Evolutionary conservation across 2,797 vertebrate genomes (phyloP), one percentile per base, ranked within the genome.

Genomic region (Siniperca obscura): DNA sequence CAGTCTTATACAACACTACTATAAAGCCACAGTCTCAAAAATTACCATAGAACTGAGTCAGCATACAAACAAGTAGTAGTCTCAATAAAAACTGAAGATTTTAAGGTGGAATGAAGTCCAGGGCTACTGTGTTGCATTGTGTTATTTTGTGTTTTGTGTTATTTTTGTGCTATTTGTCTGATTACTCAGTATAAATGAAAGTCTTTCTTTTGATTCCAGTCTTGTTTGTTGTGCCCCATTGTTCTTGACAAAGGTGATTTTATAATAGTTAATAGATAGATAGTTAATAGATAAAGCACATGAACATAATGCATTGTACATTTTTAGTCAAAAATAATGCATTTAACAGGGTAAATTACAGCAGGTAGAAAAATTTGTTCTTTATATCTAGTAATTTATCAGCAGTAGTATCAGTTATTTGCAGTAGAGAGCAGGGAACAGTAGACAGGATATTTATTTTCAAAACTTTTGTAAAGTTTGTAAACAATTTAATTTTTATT

Each of bases 21-120:
- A 52, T 30, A 59, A 48, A 53, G 36, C 55, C 30, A 66, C 14
- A 76, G 22, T 12, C 30, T 56, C 9, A 67, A 48, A 40, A 25
- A 73, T 76, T 7, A 72, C 17, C 53, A 40, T 59, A 59, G 19
- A 34, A 53, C 62, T 46, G 34, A 76, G 44, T 68, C 67, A 42
- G 57, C 80, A 66, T 53, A 30, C n/a, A 14, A 53, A 50, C 4
- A n/a, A 59, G 17, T 40, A 27, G 21, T 9, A 25, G 38, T 55
- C 38, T 55, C 5, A 67, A 46, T 64, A 60, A 40, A 50, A 65
- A 55, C 5, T 1, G 11, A 40, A 67, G 11, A 16, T n/a, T 46
- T 74, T n/a, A 56, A 16, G 55, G 17, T 74, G 30, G 38, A 19
- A 19, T 46, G 25, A 73, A 16, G 12, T 30, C 8, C 19, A 40